These are phyloP conservation scores for Hydrotaea cyrtoneurina DNA, from an alignment of 2,888 invertebrate genomes.

Conservation along the genomic window DNA sequence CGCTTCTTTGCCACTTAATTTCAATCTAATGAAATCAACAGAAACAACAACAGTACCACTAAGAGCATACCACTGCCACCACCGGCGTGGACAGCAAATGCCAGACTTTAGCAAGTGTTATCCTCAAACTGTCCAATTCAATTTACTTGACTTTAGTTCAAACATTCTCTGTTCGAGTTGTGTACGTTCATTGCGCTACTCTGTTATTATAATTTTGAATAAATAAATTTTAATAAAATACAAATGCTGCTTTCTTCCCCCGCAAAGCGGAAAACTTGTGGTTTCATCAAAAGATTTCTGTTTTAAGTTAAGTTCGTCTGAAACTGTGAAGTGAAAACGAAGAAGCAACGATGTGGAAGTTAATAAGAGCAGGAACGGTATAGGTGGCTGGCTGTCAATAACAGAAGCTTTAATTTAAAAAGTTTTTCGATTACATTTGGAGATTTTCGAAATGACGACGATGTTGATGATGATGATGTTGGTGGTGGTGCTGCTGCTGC, in stretches of 20 bases:
- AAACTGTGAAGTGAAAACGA: background rate
- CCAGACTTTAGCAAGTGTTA: slow-evolving; percentile 38
- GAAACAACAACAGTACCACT: slow-evolving; percentile 20
- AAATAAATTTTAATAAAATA: slow-evolving; percentile 65
- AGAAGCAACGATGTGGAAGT: background rate
- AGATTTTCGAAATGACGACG: slow-evolving; percentile 36
- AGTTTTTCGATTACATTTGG: slow-evolving; percentile 62
- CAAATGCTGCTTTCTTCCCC: slow-evolving; percentile 55
- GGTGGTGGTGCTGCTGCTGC: slow-evolving; percentile 1
- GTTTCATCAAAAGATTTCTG: slow-evolving; percentile 47
- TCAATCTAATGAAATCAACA: slow-evolving; percentile 44
- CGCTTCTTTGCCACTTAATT: slow-evolving; percentile 35
- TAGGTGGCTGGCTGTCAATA: slow-evolving; percentile 43
- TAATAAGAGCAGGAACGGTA: background rate
- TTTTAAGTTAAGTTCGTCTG: background rate
- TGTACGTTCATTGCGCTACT: background rate
- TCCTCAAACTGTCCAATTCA: slow-evolving; percentile 4
- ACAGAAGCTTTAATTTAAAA: slow-evolving; percentile 61
- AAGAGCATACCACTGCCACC: background rate
- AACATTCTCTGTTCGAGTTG: background rate
- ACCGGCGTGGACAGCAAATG: background rate
- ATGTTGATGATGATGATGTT: too few species aligned
- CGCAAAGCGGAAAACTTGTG: slow-evolving; percentile 33
- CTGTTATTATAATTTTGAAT: slow-evolving; percentile 57
- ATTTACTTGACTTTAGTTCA: slow-evolving; percentile 27